These are phyloP conservation scores for Cebus imitator DNA, from an alignment of 2,113 vertebrate species.

Conservation along the genomic window DNA sequence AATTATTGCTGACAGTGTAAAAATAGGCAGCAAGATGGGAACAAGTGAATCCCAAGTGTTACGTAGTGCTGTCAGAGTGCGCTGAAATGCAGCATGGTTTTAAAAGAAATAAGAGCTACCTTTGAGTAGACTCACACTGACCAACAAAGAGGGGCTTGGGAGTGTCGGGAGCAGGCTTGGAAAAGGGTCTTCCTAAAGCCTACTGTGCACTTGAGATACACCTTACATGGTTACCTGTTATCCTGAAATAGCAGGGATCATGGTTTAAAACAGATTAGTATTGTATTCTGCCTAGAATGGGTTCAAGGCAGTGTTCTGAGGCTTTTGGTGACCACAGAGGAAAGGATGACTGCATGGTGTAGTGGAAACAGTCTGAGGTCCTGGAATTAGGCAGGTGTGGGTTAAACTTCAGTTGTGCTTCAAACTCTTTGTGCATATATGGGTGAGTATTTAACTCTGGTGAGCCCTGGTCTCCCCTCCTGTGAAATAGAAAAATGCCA, in stretches of 20 bases:
- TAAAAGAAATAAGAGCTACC: background rate
- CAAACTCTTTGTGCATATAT: background rate
- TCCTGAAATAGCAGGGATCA: background rate
- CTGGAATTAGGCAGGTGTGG: background rate
- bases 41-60: background rate
- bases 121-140: background rate
- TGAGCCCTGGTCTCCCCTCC: background rate
- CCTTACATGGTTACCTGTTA: background rate
- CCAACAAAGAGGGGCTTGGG: background rate
- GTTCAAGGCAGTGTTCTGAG: background rate
- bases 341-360: rapidly evolving
- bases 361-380: background rate
- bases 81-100: background rate
- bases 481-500: background rate
- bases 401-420: background rate
- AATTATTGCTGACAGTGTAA: background rate
- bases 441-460: background rate
- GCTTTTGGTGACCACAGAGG: background rate
- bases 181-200: background rate
- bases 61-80: background rate
- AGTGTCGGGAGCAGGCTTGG: background rate
- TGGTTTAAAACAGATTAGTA: background rate
- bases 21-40: background rate
- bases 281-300: background rate
- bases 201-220: background rate